phyloP scores from a whole-genome alignment of 1,140 invertebrate species.

The Apis cerana region DNA sequence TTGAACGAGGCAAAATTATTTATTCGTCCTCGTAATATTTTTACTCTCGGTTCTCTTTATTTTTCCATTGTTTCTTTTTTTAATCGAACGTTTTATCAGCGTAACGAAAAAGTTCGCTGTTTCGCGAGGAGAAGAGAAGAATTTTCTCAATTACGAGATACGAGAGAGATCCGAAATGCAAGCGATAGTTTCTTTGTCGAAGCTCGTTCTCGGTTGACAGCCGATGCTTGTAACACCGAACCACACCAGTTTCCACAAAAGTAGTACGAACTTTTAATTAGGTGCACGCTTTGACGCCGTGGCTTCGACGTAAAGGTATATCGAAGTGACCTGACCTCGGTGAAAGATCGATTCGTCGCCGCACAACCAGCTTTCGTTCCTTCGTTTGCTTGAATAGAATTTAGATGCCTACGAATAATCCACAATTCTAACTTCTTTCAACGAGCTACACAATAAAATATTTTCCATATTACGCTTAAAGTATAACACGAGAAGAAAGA shows the following conservation, averaged over 20 bases:
- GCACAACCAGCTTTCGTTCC: conserved; percentile 31
- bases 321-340: conserved; percentile 33
- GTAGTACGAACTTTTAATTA: conserved; percentile 57
- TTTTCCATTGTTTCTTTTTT: too few relatives aligned
- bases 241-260: conserved; percentile 17
- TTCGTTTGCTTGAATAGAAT: conserved; percentile 7
- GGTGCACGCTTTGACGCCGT: conserved; percentile 39
- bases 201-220: conserved; percentile 28
- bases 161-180: conserved; percentile 20
- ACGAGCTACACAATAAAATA: background rate
- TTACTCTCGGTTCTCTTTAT: too few relatives aligned
- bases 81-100: too few relatives aligned
- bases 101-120: too few relatives aligned
- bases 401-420: background rate
- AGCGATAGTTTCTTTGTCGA: conserved; percentile 13
- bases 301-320: conserved; percentile 35
- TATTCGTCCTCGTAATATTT: too few relatives aligned
- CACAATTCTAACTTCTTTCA: background rate
- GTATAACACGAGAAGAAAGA: too few relatives aligned
- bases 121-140: background rate
- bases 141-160: conserved; percentile 17
- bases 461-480: too few relatives aligned
- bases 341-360: conserved; percentile 35
- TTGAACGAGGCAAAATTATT: too few relatives aligned
- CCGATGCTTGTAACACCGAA: conserved; percentile 30